Evolutionary conservation across 2,888 invertebrate species (phyloP).

Genomic region (Erebia epiphron): DNA sequence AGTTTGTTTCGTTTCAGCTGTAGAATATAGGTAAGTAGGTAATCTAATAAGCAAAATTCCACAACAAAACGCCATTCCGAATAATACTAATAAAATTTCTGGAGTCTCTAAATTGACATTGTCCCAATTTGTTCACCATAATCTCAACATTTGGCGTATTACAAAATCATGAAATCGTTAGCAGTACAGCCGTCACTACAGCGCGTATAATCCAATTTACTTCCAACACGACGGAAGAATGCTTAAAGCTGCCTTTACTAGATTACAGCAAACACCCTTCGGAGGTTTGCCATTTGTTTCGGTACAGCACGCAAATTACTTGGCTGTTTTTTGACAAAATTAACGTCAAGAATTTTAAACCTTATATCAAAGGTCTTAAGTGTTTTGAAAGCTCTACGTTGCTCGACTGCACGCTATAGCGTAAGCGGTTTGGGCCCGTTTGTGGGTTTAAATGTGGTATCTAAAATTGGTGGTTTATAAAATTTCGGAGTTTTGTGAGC

Average conservation of each 20-base stretch:
- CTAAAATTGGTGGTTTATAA: too few relatives aligned
- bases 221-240: constrained; percentile 63
- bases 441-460: too few relatives aligned
- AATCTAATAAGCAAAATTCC: constrained; percentile 1
- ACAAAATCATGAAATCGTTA: constrained; percentile 77
- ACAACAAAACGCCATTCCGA: not conserved
- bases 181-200: constrained; percentile 56
- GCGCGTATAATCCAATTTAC: constrained; percentile 79
- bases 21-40: not conserved
- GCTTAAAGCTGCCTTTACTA: constrained; percentile 63
- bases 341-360: not conserved
- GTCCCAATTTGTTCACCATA: constrained; percentile 50
- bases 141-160: constrained; percentile 60
- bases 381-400: not conserved
- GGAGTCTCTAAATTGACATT: not conserved
- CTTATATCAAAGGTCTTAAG: not conserved
- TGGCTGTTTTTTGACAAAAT: constrained; percentile 20
- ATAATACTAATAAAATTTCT: constrained; percentile 4
- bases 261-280: constrained; percentile 61
- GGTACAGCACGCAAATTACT: constrained; percentile 36
- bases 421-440: too few relatives aligned
- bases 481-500: too few relatives aligned
- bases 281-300: constrained; percentile 38
- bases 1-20: not conserved
- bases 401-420: too few relatives aligned